These are phyloP conservation scores for Acropternis orthonyx DNA, from an alignment of 2,797 vertebrate genomes.

Conservation along the genomic window DNA sequence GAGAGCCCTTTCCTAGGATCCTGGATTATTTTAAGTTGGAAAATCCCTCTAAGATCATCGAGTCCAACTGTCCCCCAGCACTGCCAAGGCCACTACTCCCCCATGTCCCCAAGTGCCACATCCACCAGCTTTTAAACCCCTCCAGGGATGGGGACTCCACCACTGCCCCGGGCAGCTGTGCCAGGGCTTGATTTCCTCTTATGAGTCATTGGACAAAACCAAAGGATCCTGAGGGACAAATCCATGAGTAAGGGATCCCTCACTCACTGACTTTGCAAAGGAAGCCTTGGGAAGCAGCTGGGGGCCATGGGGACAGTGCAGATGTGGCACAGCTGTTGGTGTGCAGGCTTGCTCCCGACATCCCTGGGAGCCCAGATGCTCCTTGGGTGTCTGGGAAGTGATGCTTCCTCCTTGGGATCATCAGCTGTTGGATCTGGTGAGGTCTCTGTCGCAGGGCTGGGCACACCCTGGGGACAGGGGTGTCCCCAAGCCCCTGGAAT, in stretches of 20 bases:
- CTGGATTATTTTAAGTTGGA: background rate
- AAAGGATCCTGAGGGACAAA: background rate
- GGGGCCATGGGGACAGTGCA: rapidly evolving
- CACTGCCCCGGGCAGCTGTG: background rate
- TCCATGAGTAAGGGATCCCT: background rate
- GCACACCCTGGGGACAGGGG: rapidly evolving
- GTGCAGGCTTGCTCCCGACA: rapidly evolving
- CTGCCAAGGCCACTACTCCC: background rate
- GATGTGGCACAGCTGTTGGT: background rate
- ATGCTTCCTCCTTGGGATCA: background rate
- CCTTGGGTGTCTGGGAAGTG: background rate
- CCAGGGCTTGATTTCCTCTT: background rate
- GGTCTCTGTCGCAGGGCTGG: rapidly evolving
- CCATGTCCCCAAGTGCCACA: background rate
- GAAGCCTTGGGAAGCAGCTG: background rate
- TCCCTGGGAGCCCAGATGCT: background rate
- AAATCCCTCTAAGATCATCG: rapidly evolving
- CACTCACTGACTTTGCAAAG: background rate
- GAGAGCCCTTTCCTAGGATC: background rate
- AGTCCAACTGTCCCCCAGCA: background rate
- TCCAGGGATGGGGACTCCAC: too few relatives aligned
- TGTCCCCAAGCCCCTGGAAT: rapidly evolving
- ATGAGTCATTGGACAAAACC: rapidly evolving
- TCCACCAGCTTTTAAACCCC: background rate
- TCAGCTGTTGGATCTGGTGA: background rate